Percentiles rank a stretch among this genome's conserved stretches.
Conservation (phyloP, 2,797 vertebrate genomes). For the Carduelis carduelis region DNA sequence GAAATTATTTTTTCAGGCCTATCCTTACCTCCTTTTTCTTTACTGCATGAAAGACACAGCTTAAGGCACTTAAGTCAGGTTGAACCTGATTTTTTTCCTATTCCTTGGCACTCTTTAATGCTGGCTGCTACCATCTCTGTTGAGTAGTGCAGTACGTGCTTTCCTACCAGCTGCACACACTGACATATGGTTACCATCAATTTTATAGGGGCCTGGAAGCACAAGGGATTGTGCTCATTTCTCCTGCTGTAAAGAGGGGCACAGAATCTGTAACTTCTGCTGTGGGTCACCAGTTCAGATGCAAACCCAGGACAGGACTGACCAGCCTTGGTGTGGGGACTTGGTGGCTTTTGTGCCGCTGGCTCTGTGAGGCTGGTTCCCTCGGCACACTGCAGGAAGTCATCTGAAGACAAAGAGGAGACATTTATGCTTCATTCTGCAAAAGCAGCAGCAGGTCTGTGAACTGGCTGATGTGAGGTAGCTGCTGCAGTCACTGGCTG, state of each 20-base stretch:
- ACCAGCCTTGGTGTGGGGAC: neutral
- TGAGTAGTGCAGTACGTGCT: neutral
- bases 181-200: conserved; percentile 13
- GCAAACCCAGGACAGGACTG: neutral
- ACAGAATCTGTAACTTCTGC: neutral
- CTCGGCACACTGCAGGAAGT: fast-evolving
- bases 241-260: neutral
- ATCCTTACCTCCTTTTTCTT: neutral
- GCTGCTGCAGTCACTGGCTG: fast-evolving
- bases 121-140: neutral
- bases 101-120: neutral
- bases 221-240: neutral
- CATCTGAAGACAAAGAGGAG: neutral
- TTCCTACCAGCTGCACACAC: neutral
- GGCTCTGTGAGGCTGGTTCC: neutral
- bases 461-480: neutral
- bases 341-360: neutral
- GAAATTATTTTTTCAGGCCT: neutral
- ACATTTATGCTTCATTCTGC: neutral
- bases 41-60: neutral
- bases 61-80: neutral
- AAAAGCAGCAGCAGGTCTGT: neutral
- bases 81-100: neutral
- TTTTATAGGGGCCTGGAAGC: neutral
- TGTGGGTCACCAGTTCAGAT: neutral